Base-by-base conservation (phyloP, 2,888 invertebrate species). In the Clivina fossor region DNA sequence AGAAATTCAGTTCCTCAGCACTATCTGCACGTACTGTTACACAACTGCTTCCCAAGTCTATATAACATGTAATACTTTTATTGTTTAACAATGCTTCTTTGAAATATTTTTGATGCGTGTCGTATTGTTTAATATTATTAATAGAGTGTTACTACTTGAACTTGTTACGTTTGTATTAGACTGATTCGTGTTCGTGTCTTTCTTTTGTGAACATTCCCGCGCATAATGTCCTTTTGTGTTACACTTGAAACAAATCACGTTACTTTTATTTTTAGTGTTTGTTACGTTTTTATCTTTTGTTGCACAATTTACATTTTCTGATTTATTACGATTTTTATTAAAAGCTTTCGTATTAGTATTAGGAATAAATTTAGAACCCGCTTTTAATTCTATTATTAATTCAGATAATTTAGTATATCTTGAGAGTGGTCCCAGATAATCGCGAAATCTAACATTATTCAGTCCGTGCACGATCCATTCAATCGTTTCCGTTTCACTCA, bases 391-490 rank as follows among this genome's bases (percentile, higher is more conserved):
- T n/a, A 51, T 58, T 26, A 63, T 43, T n/a, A 63, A 33, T 22
- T 61, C 50, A 37, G 46, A 57, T 5, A 60, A 47, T 33, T 53
- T 56, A 7, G n/a, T 18, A 44, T 64, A 65, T 41, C 56, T 51
- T 8, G 44, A 49, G 5, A 64, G 40, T 19, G 62, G 63, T 37
- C 63, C 62, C 16, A 60, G 40, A 55, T 60, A 59, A 49, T 61
- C 61, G 3, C 58, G 44, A 3, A 49, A 46, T 32, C 58, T 9
- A 18, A n/a, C 24, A 35, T 57, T 56, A 20, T 57, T 50, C 35
- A 60, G 32, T 13, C 61, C 62, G 40, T 58, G 48, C 5, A 62
- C 58, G 4, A 62, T 59, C 61, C 61, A 61, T 18, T 61, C 60
- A n/a, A 62, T 60, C n/a, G 47, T 53, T 53, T 62, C 61, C 7